These are phyloP conservation scores for Acheta domesticus DNA, from an alignment of 2,888 invertebrate species.

Conservation along the genomic window DNA sequence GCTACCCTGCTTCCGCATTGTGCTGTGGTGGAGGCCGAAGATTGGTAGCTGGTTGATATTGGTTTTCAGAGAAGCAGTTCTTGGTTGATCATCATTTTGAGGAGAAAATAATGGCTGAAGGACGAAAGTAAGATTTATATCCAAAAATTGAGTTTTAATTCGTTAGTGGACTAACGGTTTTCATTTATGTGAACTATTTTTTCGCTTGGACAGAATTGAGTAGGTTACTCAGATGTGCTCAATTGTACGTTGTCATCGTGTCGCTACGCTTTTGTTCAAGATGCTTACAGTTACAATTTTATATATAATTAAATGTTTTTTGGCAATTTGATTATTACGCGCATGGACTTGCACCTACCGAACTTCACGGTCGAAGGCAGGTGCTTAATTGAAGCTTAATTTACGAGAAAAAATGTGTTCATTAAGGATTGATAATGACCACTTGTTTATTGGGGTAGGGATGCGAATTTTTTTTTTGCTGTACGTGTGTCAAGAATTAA, in stretches of 20 bases:
- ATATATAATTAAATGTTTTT: background rate
- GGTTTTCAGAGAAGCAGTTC: background rate
- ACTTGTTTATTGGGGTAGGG: too few species aligned
- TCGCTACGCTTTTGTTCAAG: conserved; percentile 40
- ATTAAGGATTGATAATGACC: too few species aligned
- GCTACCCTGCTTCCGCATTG: conserved; percentile 9
- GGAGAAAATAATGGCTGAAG: conserved; percentile 43
- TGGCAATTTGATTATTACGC: background rate
- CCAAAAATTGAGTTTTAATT: background rate
- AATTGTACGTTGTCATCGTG: conserved; percentile 52
- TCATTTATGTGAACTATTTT: conserved; percentile 32
- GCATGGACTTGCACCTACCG: too few species aligned
- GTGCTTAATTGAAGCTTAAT: too few species aligned
- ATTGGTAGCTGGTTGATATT: conserved; percentile 18
- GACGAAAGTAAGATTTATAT: conserved; percentile 41
- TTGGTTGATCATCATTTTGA: background rate
- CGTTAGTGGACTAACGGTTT: conserved; percentile 20
- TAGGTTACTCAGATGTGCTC: conserved; percentile 38
- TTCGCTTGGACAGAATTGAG: background rate
- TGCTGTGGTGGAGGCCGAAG: conserved; percentile 18
- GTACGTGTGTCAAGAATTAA: too few species aligned
- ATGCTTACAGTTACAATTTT: background rate
- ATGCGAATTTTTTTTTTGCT: too few species aligned
- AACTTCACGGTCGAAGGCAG: too few species aligned
- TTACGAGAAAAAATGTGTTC: too few species aligned